Evolutionary conservation across 2,797 vertebrate species (phyloP), one percentile per base, ranked within the genome.

Genomic region (Pseudochromis fuscus): DNA sequence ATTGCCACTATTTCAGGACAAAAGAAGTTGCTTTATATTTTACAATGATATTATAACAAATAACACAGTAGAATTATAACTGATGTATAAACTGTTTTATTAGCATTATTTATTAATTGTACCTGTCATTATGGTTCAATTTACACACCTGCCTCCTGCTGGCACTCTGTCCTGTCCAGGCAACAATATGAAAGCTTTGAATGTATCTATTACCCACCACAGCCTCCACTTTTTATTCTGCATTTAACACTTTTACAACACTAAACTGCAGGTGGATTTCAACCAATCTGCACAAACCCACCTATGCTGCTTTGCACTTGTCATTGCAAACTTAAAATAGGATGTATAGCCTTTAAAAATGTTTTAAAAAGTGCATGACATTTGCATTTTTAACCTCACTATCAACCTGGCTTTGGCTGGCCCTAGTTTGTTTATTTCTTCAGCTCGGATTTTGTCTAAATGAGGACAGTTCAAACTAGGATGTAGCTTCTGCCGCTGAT

Each of bases 331-430:
- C 19, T 45, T 23, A 21, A 24, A 27, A 13, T 25, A 5, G 21
- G 23, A 67, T 24, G 52, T 33, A 7, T 16, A 21, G 21, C 25
- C 27, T 27, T 55, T n/a, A n/a, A n/a, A n/a, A n/a, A n/a, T n/a
- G n/a, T n/a, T 16, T 35, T 67, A 23, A 40, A 62, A 76, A 42
- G 7, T 65, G 73, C 69, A 67, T 77, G 68, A 64, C 52, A 48
- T 67, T 79, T 59, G 30, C 46, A 65, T 67, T 42, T 18, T 52
- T 8, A 30, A 37, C 31, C 15, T 12, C 16, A 11, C 40, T 28
- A 23, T 31, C 48, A 55, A 67, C 15, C 35, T 67, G 44, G 24
- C 27, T 51, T 46, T 25, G 0, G 11, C 37, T 69, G 18, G 67
- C 35, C 55, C 27, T 37, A 24, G 10, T 72, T 38, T 35, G 8